Evolutionary conservation across 2,113 vertebrate genomes (phyloP).

Genomic region (Bettongia penicillata): DNA sequence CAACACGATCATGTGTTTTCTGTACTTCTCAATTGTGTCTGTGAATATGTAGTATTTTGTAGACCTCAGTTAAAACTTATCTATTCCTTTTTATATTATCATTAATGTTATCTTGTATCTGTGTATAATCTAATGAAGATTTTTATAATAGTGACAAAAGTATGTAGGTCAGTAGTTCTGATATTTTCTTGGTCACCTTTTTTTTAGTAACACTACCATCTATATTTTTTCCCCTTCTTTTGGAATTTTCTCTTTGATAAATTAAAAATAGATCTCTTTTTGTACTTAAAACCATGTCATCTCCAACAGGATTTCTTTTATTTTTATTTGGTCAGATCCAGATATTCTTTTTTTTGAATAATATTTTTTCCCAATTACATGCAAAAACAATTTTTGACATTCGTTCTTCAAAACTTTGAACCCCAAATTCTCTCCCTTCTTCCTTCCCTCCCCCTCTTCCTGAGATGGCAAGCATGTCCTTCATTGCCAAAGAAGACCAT

Average conservation of each 20-base stretch:
- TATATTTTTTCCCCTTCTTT: neutral
- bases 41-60: neutral
- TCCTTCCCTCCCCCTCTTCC: too few relatives aligned
- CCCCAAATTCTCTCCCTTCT: too few relatives aligned
- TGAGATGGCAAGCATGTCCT: too few relatives aligned
- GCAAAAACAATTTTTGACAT: too few relatives aligned
- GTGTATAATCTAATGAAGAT: neutral
- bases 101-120: neutral
- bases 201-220: neutral
- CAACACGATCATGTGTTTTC: neutral
- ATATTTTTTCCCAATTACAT: too few relatives aligned
- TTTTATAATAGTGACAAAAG: neutral
- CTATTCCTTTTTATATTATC: neutral
- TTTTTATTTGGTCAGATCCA: neutral
- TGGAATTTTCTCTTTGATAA: neutral
- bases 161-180: neutral
- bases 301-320: neutral
- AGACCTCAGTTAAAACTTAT: neutral
- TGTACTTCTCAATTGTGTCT: neutral
- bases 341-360: too few relatives aligned
- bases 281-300: neutral
- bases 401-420: too few relatives aligned
- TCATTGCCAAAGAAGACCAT: too few relatives aligned
- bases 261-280: neutral
- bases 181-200: neutral